Evolutionary conservation across 2,797 vertebrate species (phyloP).

Genomic region (Onychomys arenicola): DNA sequence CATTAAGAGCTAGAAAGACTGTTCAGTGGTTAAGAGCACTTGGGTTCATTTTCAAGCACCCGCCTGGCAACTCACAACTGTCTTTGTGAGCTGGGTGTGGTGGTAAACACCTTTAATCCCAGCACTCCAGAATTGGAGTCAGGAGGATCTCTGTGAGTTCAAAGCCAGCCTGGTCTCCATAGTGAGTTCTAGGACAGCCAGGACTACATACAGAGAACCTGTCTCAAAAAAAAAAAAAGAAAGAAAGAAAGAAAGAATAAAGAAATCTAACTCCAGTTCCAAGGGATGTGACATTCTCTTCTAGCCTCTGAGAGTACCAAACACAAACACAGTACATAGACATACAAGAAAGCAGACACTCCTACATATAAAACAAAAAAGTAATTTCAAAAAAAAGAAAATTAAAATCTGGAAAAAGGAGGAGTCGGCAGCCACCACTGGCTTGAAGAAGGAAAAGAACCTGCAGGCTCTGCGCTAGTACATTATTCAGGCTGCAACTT

Average conservation of each 20-base stretch:
- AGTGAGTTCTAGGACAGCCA: not conserved
- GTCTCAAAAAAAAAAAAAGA: not conserved
- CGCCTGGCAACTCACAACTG: not conserved
- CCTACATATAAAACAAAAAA: not conserved
- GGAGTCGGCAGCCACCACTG: not conserved
- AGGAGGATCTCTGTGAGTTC: not conserved
- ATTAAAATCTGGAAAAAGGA: not conserved
- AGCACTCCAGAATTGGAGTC: not conserved
- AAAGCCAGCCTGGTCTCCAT: not conserved
- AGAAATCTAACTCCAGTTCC: not conserved
- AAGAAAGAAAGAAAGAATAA: too few relatives aligned
- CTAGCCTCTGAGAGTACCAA: not conserved
- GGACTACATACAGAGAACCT: not conserved
- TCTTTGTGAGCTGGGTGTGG: not conserved
- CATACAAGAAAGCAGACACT: not conserved
- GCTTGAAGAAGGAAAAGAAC: not conserved
- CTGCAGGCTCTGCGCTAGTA: not conserved
- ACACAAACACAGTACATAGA: not conserved
- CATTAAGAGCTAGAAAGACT: not conserved
- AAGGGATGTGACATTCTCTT: not conserved
- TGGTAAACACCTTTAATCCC: not conserved
- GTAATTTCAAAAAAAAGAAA: not conserved
- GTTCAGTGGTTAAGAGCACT: not conserved
- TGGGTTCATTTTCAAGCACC: not conserved
- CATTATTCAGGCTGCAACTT: conserved; percentile 77